These are phyloP conservation scores for Papilio gigon DNA, from an alignment of 2,888 invertebrate species.

Conservation along the genomic window DNA sequence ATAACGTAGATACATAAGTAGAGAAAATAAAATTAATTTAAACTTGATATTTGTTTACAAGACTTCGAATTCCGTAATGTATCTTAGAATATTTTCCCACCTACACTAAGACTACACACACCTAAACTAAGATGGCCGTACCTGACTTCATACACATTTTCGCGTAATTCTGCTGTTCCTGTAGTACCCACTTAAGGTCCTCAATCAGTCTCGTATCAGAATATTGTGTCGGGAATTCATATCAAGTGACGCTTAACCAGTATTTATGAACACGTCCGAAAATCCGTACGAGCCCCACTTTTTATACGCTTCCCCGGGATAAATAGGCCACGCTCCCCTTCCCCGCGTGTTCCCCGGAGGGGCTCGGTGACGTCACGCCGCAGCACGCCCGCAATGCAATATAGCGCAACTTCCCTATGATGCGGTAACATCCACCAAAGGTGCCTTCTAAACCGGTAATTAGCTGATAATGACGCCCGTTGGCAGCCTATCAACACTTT, in stretches of 20 bases:
- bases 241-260: slow-evolving; percentile 27
- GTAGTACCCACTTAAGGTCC: background rate
- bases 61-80: no score
- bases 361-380: slow-evolving; percentile 52
- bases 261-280: slow-evolving; percentile 47
- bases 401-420: slow-evolving; percentile 40
- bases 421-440: slow-evolving; percentile 39
- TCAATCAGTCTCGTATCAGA: background rate
- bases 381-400: slow-evolving; percentile 51
- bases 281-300: slow-evolving; percentile 51
- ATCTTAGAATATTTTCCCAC: no score
- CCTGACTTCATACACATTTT: background rate
- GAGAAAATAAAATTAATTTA: background rate
- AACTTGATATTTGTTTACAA: background rate
- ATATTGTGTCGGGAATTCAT: slow-evolving; percentile 12
- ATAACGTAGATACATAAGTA: background rate
- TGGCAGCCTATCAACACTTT: slow-evolving; percentile 32
- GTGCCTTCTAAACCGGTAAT: slow-evolving; percentile 27
- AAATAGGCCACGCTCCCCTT: slow-evolving; percentile 57
- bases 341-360: slow-evolving; percentile 42
- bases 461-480: slow-evolving; percentile 32
- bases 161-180: background rate
- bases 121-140: no score
- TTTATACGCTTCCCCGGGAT: slow-evolving; percentile 51
- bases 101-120: no score